phyloP scores from a whole-genome alignment of 2,113 vertebrate genomes.

The Oncorhynchus keta region DNA sequence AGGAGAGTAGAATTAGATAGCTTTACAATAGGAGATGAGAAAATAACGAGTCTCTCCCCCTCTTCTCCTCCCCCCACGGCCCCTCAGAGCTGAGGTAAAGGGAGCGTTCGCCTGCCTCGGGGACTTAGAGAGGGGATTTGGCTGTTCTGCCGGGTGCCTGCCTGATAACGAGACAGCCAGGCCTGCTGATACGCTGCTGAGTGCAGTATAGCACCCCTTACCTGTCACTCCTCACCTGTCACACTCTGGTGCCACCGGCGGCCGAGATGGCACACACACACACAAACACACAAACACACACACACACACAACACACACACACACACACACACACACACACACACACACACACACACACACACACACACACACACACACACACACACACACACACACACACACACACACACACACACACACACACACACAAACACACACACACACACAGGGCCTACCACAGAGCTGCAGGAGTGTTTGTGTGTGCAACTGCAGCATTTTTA shows the following conservation, averaged over 20 bases:
- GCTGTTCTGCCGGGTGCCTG: slow-evolving; percentile 70
- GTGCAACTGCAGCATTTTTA: no score
- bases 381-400: no score
- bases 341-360: no score
- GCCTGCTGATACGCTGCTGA: slow-evolving; percentile 57
- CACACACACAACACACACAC: no score
- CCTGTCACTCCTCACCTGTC: slow-evolving; percentile 58
- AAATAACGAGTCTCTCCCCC: slow-evolving; percentile 50
- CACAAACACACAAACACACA: no score
- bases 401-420: no score
- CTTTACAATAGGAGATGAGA: slow-evolving; percentile 50
- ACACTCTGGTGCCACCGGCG: slow-evolving; percentile 29
- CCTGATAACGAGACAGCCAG: slow-evolving; percentile 63
- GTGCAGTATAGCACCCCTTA: slow-evolving; percentile 38
- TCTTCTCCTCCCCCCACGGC: not conserved
- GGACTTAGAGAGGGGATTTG: slow-evolving; percentile 64
- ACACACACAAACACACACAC: no score
- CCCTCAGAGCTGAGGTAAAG: not conserved
- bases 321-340: no score
- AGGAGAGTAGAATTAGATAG: slow-evolving; percentile 58
- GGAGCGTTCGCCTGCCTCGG: slow-evolving; percentile 47
- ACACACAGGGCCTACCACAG: no score
- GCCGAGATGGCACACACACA: not conserved
- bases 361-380: no score
- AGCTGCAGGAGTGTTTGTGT: no score